Conservation (phyloP, 2,797 vertebrate genomes). For the Microcaecilia unicolor region DNA sequence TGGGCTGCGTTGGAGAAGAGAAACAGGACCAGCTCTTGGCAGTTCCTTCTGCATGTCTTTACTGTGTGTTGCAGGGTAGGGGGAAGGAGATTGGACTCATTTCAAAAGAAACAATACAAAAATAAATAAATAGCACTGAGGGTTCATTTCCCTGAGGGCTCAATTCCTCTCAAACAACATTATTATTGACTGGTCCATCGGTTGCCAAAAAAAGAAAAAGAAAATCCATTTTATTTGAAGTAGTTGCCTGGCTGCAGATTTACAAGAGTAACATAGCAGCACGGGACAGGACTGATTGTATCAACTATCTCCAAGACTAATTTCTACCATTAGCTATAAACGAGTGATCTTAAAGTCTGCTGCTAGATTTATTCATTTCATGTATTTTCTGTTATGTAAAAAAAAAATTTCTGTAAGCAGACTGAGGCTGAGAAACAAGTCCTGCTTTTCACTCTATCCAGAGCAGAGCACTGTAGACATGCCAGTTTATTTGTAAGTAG, state of each 20-base stretch:
- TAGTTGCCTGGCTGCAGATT: conserved; percentile 48
- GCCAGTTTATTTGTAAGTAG: too few species aligned
- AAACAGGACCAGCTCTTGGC: not conserved
- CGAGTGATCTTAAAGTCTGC: conserved; percentile 28
- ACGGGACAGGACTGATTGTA: conserved; percentile 57
- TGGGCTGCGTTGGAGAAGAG: too few species aligned
- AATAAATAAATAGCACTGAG: conserved; percentile 60
- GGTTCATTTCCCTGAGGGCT: conserved; percentile 55
- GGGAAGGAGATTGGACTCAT: conserved; percentile 18
- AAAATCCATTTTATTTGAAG: conserved; percentile 65
- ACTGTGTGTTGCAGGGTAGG: not conserved
- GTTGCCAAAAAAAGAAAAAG: conserved; percentile 68
- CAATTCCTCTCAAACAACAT: conserved; percentile 64
- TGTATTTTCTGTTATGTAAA: conserved; percentile 22
- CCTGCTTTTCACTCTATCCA: too few species aligned
- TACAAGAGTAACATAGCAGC: conserved; percentile 40
- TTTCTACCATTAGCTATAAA: conserved; percentile 52
- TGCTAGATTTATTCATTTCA: conserved; percentile 26
- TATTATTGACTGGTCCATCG: conserved; percentile 67
- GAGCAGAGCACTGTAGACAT: too few species aligned
- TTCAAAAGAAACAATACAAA: conserved; percentile 62
- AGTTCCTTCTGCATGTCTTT: conserved; percentile 24
- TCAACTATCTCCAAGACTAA: conserved; percentile 52
- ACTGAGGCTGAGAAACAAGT: too few species aligned
- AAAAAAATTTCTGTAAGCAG: too few species aligned